Base-by-base conservation (phyloP, 2,797 vertebrate genomes). In the Triplophysa bombifrons region DNA sequence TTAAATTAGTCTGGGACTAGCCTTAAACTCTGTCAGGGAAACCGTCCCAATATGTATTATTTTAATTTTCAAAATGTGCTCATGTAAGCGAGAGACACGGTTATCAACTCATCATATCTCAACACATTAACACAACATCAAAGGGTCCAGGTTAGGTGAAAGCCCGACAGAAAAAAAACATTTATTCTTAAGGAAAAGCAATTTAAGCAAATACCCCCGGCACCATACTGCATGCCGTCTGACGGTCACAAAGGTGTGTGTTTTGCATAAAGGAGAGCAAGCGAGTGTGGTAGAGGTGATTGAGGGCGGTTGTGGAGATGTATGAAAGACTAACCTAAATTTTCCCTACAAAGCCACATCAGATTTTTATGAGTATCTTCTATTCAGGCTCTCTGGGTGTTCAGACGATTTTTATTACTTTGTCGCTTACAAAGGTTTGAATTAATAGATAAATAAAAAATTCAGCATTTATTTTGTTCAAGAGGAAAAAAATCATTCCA, bases 381-480 rank as follows among this genome's bases (percentile, higher is more conserved):
- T n/a, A 55, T 4, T 27, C 12, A n/a, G 12, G 41, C n/a, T 68
- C 61, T 19, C 55, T 78, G 34, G 16, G 74, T 22, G 34, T 56
- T 66, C 34, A 60, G 22, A 68, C 3, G 38, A 27, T 12, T 68
- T 68, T 20, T 11, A 75, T 67, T 12, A 27, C 6, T 58, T 48
- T 13, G 46, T 48, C 46, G 2, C 46, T 51, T 19, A 19, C n/a
- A 58, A 68, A 64, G 22, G 6, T 66, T 51, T n/a, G 14, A 51
- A 38, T 55, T 64, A 82, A 76, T 55, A 72, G 72, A 58, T 72
- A 17, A 38, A 34, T 64, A 80, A 64, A 76, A 51, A 60, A 92
- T 91, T 93, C 91, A 95, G 93, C 93, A 94, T 94, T 92, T 91
- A 91, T 88, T 66, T 44, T 66, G 46, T 72, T 72, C 44, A 22